Base-by-base conservation (phyloP, 2,797 vertebrate genomes). In the Coranthus polyacanthus region DNA sequence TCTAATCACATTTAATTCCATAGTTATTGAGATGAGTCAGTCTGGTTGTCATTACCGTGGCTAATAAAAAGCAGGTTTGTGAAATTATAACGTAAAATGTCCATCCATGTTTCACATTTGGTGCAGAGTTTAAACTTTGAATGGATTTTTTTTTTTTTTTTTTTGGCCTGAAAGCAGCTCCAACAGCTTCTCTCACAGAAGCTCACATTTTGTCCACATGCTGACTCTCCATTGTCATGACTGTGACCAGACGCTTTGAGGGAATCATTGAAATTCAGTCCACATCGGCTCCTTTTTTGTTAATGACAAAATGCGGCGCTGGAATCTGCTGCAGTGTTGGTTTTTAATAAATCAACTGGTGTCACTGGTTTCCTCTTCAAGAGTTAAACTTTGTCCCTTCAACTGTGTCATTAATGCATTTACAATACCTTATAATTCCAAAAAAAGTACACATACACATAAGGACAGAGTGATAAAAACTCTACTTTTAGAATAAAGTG, bases 191-290 rank as follows among this genome's bases (percentile, higher is more conserved):
- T 38, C 21, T 7, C 0, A 20, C 8, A 47, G n/a, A 46, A 36
- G 5, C 4, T 15, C 21, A 32, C 49, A 6, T 34, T 24, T 16
- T 4, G 20, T 24, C 22, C 32, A 12, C 12, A 9, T 17, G 4
- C n/a, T 42, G 53, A 42, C 53, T 55, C 12, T 17, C 22, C 22
- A 17, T 52, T 17, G 53, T 16, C 38, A 16, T 38, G n/a, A 42
- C 22, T 39, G 29, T 2, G 24, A 21, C 7, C 24, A 0, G 10
- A 47, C 6, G 21, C 52, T 6, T 42, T 18, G 3, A 55, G 24
- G 3, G 11, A 53, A 12, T 44, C 0, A 45, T 75, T 78, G n/a
- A 53, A 24, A 72, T 72, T 75, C 75, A 39, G 39, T 12, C 36
- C 71, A 68, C 63, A 6, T 42, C 36, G 0, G 26, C 26, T 43